Base-by-base conservation (phyloP, 1,140 invertebrate species). In the Paraescarpia echinospica region DNA sequence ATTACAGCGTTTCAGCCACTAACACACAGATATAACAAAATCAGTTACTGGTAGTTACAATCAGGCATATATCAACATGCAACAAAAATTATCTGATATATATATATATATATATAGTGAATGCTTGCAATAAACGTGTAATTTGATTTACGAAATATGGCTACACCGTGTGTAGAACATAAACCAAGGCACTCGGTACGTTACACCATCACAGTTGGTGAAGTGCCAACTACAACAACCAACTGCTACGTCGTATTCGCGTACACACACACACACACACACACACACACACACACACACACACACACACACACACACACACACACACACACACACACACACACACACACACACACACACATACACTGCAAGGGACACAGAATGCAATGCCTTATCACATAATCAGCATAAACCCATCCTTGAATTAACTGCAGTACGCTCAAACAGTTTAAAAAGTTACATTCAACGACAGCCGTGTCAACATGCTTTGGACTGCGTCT, bases 271-370 rank as follows among this genome's bases (percentile, higher is more conserved):
- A 48, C 33, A 91, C 33, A 34, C 91, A 91, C 35, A 34, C 33
- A 91, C 91, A 91, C 33, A 91, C 33, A 91, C 91, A 91, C 33
- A 91, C 35, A 91, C 33, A 41, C 91, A 91, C 91, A 91, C 91
- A 91, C 91, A 91, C 35, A 41, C 91, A 41, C 91, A 41, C 91
- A 91, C 91, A 91, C 35, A 91, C 35, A 91, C 91, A 91, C 91
- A 91, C 91, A 91, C 91, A 91, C 91, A 41, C 91, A 91, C 35
- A 91, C 91, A 91, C 91, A 91, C 35, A 91, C 91, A 91, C 35
- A 91, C 33, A 91, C 91, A 91, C 33, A 91, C 91, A 91, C 91
- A 91, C 41, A 48, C 41, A 48, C 41, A 48, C 22, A 27, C 22
- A 77, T 18, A 77, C 59, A 77, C 59, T 1, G 18, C 9, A 31